These are phyloP conservation scores for Buphagus erythrorhynchus DNA, from an alignment of 2,797 vertebrate species.

Conservation along the genomic window DNA sequence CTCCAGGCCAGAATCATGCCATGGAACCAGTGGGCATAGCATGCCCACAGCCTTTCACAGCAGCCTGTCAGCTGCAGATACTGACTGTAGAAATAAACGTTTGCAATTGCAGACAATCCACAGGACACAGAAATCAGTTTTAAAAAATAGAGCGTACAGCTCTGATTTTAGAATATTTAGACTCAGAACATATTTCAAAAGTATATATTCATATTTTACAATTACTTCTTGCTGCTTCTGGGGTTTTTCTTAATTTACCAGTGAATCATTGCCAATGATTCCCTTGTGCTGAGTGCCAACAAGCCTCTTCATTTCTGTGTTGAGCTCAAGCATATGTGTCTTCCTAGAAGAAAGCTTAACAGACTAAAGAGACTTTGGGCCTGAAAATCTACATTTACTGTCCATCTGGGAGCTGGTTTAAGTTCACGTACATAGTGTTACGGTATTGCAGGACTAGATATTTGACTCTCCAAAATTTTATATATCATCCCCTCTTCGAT, in stretches of 20 bases:
- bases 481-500: background rate
- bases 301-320: background rate
- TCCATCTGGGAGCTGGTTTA: background rate
- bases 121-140: background rate
- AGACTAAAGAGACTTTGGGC: background rate
- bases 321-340: fast-evolving
- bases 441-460: background rate
- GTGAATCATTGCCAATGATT: background rate
- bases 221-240: background rate
- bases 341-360: background rate
- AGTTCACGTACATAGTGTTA: background rate
- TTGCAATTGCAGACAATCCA: background rate
- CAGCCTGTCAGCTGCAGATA: background rate
- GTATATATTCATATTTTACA: background rate
- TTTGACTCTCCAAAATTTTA: background rate
- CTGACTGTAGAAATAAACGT: background rate
- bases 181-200: background rate
- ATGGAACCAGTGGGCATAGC: fast-evolving
- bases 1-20: background rate
- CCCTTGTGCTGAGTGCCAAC: background rate
- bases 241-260: background rate
- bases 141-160: background rate
- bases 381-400: background rate
- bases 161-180: background rate
- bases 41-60: background rate